Evolutionary conservation across 1,140 invertebrate genomes (phyloP).

Genomic region (Muscidifurax raptorellus): DNA sequence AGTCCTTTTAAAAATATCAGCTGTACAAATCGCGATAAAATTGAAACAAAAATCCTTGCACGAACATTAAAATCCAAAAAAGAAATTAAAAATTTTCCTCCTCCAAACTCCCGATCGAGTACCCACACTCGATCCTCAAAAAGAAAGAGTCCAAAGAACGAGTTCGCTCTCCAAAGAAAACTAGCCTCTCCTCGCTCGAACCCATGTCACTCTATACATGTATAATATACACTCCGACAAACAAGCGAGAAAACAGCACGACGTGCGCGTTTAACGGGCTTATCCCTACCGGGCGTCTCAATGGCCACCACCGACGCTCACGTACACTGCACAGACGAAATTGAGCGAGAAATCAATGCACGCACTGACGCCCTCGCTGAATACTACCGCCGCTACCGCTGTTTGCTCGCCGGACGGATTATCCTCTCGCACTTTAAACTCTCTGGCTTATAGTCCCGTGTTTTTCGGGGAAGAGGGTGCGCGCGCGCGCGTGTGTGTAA

Average conservation of each 20-base stretch:
- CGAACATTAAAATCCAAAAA: too few relatives aligned
- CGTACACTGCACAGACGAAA: constrained; percentile 59
- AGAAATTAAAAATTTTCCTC: too few relatives aligned
- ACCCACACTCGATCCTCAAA: too few relatives aligned
- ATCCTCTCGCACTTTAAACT: constrained; percentile 28
- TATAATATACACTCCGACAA: not conserved
- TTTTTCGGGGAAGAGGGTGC: not conserved
- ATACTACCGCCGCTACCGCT: constrained; percentile 30
- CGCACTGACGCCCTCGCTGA: constrained; percentile 66
- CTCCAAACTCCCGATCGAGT: too few relatives aligned
- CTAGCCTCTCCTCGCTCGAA: not conserved
- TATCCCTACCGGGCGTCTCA: constrained; percentile 29
- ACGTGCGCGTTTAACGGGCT: constrained; percentile 55
- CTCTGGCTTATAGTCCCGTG: not conserved
- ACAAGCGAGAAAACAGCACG: constrained; percentile 33
- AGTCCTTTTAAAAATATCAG: too few relatives aligned
- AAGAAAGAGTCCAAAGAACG: not conserved
- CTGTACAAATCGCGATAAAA: too few relatives aligned
- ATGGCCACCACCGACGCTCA: constrained; percentile 1
- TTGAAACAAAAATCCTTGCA: too few relatives aligned
- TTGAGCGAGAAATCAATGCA: constrained; percentile 71
- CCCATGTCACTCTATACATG: not conserved
- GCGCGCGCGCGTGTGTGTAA: too few relatives aligned
- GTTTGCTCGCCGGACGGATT: not conserved
- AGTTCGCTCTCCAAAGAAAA: not conserved